Evolutionary conservation across 1,140 invertebrate species (phyloP), one percentile per base, ranked within the genome.

Genomic region (Monomorium pharaonis): DNA sequence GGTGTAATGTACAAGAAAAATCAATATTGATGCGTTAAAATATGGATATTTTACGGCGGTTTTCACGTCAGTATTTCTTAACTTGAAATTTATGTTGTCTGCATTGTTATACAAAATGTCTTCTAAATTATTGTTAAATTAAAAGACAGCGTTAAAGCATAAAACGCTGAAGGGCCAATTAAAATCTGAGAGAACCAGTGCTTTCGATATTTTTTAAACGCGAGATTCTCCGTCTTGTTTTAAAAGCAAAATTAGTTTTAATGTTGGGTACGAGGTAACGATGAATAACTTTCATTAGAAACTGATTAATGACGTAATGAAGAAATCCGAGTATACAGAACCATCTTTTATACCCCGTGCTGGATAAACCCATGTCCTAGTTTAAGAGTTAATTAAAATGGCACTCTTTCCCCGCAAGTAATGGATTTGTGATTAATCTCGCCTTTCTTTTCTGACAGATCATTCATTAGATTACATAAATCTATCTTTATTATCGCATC

Each of bases 381-480:
- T 83, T 83, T 83, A 74, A 83, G 78, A 72, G 67, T 54, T 74
- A 83, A 83, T 83, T 60, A 83, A 83, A 37, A 27, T 30, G 54
- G 16, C 7, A 47, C 67, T 47, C 51, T 72, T 81, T 83, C 24
- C 30, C 51, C 14, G 24, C 60, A 27, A 58, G 37, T 83, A 83
- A 83, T 72, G 67, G 67, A 83, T 83, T 72, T 58, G 27, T 42
- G 78, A 81, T 56, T 81, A 83, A 83, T 56, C 37, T 58, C 14
- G 44, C 51, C 21, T 60, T 72, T 58, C 78, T 72, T 58, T 72
- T 42, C 51, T 42, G 65, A 72, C 78, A 33, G 24, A 72, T 83
- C 67, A 83, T 58, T 58, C 51, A 44, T 81, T 81, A 60, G 37
- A 44, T 81, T 72, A 72, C 24, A 81, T 33, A 58, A 58, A 74